These are phyloP conservation scores for Chionoecetes opilio DNA, from an alignment of 1,140 invertebrate genomes.

Conservation along the genomic window DNA sequence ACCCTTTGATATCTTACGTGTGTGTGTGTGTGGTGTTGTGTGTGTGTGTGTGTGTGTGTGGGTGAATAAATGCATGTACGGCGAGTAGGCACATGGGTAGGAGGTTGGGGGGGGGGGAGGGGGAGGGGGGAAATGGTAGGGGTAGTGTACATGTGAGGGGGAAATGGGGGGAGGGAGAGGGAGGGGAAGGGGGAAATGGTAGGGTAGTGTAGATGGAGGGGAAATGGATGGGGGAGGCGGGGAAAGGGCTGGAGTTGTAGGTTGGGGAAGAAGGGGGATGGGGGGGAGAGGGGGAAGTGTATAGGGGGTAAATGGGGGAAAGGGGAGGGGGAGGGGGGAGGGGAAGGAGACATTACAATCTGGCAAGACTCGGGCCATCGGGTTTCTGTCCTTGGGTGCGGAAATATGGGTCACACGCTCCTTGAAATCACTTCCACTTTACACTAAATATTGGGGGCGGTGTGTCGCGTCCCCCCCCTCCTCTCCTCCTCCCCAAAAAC, in stretches of 20 bases:
- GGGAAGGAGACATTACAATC: slow-evolving; percentile 29
- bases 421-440: slow-evolving; percentile 20
- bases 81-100: not conserved
- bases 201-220: too few species aligned
- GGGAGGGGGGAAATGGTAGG: too few species aligned
- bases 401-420: not conserved
- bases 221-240: too few species aligned
- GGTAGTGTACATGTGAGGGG: too few species aligned
- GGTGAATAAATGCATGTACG: not conserved
- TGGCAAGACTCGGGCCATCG: not conserved
- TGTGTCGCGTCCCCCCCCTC: not conserved
- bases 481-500: not conserved
- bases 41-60: slow-evolving; percentile 27
- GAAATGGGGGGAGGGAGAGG: too few species aligned
- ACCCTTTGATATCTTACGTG: not conserved
- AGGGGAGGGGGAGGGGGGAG: too few species aligned
- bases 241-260: too few species aligned
- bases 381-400: not conserved
- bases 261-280: too few species aligned
- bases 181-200: too few species aligned
- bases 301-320: too few species aligned
- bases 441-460: not conserved
- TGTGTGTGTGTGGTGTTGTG: not conserved
- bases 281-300: too few species aligned
- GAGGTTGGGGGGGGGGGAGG: too few species aligned